Conservation (phyloP, 2,888 invertebrate genomes). For the Amphiduros pacificus region DNA sequence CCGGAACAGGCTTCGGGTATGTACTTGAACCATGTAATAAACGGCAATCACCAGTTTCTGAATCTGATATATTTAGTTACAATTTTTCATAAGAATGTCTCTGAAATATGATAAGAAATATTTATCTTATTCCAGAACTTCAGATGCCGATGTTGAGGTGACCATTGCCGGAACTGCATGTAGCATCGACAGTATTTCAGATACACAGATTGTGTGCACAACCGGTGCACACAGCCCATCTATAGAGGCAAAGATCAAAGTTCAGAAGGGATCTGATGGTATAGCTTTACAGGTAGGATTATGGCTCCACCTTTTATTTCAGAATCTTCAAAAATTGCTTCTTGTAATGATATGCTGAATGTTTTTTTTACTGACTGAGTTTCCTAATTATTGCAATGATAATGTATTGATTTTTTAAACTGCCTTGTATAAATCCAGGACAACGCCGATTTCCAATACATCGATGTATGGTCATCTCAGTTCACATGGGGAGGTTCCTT, state of each 20-base stretch:
- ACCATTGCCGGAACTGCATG: slow-evolving; percentile 32
- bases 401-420: background rate
- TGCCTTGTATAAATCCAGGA: slow-evolving; percentile 5
- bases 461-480: slow-evolving; percentile 52
- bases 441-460: slow-evolving; percentile 39
- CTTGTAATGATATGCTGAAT: too few species aligned
- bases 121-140: too few species aligned
- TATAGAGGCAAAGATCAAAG: slow-evolving; percentile 11
- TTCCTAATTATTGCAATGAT: too few species aligned
- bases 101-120: too few species aligned
- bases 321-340: too few species aligned
- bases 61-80: too few species aligned
- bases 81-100: too few species aligned
- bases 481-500: slow-evolving; percentile 48
- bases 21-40: too few species aligned
- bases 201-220: slow-evolving; percentile 19
- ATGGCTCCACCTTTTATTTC: too few species aligned
- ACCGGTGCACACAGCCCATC: slow-evolving; percentile 18
- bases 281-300: slow-evolving; percentile 17
- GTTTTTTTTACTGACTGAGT: too few species aligned
- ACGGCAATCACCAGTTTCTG: too few species aligned
- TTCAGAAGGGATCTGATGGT: slow-evolving; percentile 7
- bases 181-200: slow-evolving; percentile 16
- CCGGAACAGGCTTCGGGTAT: slow-evolving; percentile 35
- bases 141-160: slow-evolving; percentile 12